Percentiles rank a stretch among this genome's conserved stretches.
Evolutionary conservation across 2,113 vertebrate species (phyloP).

Genomic region (Jaculus jaculus): DNA sequence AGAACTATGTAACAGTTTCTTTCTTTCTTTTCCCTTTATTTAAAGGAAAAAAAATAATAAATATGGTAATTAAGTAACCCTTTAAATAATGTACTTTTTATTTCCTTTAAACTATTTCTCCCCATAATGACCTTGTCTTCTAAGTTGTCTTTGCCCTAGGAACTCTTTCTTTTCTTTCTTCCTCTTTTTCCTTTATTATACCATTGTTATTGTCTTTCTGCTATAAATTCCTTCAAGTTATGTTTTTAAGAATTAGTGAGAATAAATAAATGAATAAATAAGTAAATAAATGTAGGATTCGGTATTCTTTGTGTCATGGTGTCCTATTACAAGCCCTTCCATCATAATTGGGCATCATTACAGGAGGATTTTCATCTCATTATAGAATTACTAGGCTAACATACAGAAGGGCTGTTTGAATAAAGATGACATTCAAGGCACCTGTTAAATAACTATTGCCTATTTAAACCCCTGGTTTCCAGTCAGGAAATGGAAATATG

Average conservation of each 20-base stretch:
- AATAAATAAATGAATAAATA: conserved; percentile 49
- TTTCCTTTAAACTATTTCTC: neutral
- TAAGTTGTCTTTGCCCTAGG: conserved; percentile 17
- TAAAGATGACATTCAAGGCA: neutral
- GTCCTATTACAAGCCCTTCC: neutral
- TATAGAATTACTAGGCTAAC: conserved; percentile 35
- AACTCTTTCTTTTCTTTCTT: neutral
- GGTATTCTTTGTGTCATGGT: neutral
- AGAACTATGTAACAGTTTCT: neutral
- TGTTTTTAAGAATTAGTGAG: conserved; percentile 40
- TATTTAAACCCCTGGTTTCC: conserved; percentile 33
- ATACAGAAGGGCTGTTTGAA: conserved; percentile 13
- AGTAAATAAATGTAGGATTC: conserved; percentile 3
- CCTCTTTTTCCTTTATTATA: conserved; percentile 17
- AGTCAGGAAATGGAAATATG: conserved; percentile 17
- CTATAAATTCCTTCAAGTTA: conserved; percentile 20
- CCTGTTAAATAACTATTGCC: conserved; percentile 23
- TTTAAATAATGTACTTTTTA: neutral
- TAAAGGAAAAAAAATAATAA: conserved; percentile 26
- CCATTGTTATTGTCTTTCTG: conserved; percentile 18
- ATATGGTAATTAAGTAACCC: neutral
- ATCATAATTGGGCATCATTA: neutral
- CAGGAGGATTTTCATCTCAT: conserved; percentile 28
- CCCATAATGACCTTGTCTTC: neutral
- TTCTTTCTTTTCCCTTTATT: neutral